Conservation (phyloP, 2,113 vertebrate genomes). For the Connochaetes taurinus region DNA sequence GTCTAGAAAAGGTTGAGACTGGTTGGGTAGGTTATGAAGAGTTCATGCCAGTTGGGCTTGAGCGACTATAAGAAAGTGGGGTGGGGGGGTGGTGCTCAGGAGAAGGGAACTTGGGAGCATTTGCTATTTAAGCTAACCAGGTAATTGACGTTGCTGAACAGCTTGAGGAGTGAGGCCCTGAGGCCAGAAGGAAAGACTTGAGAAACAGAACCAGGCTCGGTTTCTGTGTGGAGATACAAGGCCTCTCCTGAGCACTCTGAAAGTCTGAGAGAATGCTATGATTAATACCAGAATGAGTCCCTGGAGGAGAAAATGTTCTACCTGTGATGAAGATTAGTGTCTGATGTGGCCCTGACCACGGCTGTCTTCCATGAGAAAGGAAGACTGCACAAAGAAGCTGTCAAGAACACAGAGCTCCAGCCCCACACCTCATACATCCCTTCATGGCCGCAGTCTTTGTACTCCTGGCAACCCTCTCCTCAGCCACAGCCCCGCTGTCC, state of each 20-base stretch:
- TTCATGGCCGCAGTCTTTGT: not conserved
- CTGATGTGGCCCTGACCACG: accelerated
- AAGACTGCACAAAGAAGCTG: accelerated
- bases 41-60: not conserved
- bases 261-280: not conserved
- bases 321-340: not conserved
- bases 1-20: not conserved
- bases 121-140: not conserved
- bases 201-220: not conserved
- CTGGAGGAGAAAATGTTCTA: not conserved
- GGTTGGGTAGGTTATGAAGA: not conserved
- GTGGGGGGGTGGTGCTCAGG: no score
- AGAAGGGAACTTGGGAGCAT: not conserved
- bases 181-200: not conserved
- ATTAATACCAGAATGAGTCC: not conserved
- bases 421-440: not conserved
- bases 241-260: not conserved
- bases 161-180: not conserved
- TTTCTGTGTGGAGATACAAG: not conserved
- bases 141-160: not conserved
- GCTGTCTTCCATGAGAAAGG: not conserved
- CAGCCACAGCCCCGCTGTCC: not conserved
- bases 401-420: not conserved
- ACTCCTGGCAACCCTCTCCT: not conserved
- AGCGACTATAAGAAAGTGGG: not conserved